phyloP scores from a whole-genome alignment of 1,140 invertebrate species.

The Hylaeus anthracinus region DNA sequence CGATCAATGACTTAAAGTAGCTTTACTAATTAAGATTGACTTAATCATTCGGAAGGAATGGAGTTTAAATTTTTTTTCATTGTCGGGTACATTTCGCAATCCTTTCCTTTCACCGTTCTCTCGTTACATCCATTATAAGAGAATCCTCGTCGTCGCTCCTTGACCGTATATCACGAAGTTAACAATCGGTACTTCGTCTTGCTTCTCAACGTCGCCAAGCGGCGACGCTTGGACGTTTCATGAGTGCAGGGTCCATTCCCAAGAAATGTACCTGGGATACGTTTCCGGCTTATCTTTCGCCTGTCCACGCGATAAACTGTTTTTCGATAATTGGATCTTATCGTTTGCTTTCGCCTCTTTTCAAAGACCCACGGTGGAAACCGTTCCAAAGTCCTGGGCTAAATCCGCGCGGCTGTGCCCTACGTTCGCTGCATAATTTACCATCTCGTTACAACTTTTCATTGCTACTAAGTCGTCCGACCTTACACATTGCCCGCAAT shows the following conservation, averaged over 20 bases:
- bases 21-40: neutral
- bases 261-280: slow-evolving; percentile 32
- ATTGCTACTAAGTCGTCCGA: neutral
- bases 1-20: neutral
- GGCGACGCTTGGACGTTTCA: slow-evolving; percentile 27
- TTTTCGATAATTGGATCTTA: slow-evolving; percentile 68
- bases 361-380: slow-evolving; percentile 35
- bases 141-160: neutral
- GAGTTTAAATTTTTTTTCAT: too few species aligned
- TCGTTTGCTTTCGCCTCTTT: slow-evolving; percentile 51
- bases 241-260: slow-evolving; percentile 31
- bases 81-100: neutral
- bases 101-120: too few species aligned
- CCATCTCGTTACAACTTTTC: slow-evolving; percentile 51
- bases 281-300: slow-evolving; percentile 40
- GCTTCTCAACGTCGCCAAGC: neutral
- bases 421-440: slow-evolving; percentile 54
- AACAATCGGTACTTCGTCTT: slow-evolving; percentile 53
- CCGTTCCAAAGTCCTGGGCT: slow-evolving; percentile 24
- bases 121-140: neutral
- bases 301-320: slow-evolving; percentile 60
- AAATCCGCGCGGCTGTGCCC: slow-evolving; percentile 45
- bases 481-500: neutral
- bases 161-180: slow-evolving; percentile 36
- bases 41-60: neutral